Percentiles rank a stretch among this genome's conserved stretches.
Conservation (phyloP, 2,888 invertebrate species). For the Artemia sp. region DNA sequence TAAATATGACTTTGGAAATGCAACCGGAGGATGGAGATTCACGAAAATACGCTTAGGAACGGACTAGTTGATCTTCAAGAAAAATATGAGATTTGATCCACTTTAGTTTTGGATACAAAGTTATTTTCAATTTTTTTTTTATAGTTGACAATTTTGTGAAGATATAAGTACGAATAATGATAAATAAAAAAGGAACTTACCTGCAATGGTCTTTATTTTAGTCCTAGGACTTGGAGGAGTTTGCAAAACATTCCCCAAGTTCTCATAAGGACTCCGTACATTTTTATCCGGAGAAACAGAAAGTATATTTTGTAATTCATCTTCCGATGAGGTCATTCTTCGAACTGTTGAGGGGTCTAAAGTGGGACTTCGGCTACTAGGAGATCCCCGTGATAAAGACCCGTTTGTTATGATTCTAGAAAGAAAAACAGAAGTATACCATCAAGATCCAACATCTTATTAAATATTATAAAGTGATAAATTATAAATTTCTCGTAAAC, state of each 20-base stretch:
- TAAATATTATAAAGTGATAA: too few relatives aligned
- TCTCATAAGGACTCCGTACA: background rate
- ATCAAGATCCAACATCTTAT: too few relatives aligned
- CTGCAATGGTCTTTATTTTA: constrained; percentile 19
- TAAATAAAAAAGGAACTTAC: background rate
- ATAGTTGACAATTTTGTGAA: too few relatives aligned
- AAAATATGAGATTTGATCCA: too few relatives aligned
- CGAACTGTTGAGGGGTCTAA: constrained; percentile 19
- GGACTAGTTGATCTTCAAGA: too few relatives aligned
- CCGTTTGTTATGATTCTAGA: constrained; percentile 73
- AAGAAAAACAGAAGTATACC: background rate
- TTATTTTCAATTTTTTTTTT: too few relatives aligned
- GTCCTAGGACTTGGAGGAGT: constrained; percentile 17
- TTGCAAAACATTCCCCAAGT: background rate
- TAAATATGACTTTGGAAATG: too few relatives aligned
- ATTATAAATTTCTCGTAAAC: too few relatives aligned
- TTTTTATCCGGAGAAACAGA: constrained; percentile 22
- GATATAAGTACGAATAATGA: too few relatives aligned
- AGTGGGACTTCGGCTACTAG: constrained; percentile 24
- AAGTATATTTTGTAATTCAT: constrained; percentile 33
- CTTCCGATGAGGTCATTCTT: constrained; percentile 17
- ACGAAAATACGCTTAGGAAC: too few relatives aligned
- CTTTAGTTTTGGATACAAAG: too few relatives aligned
- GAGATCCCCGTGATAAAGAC: constrained; percentile 49
- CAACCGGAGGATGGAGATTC: too few relatives aligned